phyloP scores from a whole-genome alignment of 2,113 vertebrate genomes.

The Garra rufa region DNA sequence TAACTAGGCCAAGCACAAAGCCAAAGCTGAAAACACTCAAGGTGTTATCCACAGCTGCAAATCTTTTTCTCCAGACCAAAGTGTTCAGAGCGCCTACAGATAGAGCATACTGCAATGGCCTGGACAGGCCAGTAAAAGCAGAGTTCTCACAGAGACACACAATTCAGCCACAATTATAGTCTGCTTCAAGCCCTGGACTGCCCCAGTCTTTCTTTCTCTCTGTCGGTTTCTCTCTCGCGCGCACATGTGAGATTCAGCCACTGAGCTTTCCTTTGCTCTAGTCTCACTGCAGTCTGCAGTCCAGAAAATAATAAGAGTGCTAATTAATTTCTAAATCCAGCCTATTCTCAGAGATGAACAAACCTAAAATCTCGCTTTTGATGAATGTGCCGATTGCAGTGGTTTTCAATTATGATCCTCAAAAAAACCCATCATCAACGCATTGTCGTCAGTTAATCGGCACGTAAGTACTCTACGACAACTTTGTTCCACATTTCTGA shows the following conservation, averaged over 20 bases:
- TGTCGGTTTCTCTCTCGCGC: not conserved
- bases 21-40: constrained; percentile 14
- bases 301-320: constrained; percentile 51
- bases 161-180: constrained; percentile 5
- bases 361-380: constrained; percentile 54
- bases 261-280: constrained; percentile 35
- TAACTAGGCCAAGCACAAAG: constrained; percentile 26
- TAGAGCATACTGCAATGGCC: constrained; percentile 20
- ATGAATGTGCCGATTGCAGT: constrained; percentile 60
- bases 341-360: constrained; percentile 59
- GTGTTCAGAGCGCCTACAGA: not conserved
- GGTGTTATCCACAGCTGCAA: constrained; percentile 28
- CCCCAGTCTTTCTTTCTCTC: constrained; percentile 1
- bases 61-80: constrained; percentile 15
- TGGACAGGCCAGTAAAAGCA: constrained; percentile 27
- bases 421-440: constrained; percentile 24
- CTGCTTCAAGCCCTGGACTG: constrained; percentile 1
- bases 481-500: constrained; percentile 46
- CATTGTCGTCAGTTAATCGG: constrained; percentile 53
- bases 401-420: constrained; percentile 60
- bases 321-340: constrained; percentile 68
- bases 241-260: not conserved
- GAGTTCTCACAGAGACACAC: constrained; percentile 23
- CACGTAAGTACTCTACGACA: constrained; percentile 37
- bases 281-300: constrained; percentile 39